A percentile compares a stretch with the other conserved stretches of the same genome.
Evolutionary conservation across 2,797 vertebrate species (phyloP).

Genomic region (Centroberyx gerrardi): DNA sequence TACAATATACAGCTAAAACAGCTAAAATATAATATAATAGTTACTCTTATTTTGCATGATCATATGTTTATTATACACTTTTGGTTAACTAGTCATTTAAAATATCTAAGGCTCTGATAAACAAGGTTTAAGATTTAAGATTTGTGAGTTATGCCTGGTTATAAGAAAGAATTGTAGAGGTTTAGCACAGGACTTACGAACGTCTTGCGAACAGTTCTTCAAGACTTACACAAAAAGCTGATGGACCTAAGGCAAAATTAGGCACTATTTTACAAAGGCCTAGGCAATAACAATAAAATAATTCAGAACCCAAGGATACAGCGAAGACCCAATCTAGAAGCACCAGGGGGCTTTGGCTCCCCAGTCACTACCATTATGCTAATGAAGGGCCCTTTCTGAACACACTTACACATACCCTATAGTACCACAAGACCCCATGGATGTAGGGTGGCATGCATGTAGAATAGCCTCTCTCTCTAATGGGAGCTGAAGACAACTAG

Average conservation of each 20-base stretch:
- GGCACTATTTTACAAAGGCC: constrained; percentile 24
- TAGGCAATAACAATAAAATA: constrained; percentile 54
- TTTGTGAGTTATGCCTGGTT: background rate
- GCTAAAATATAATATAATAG: background rate
- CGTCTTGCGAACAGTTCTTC: constrained; percentile 39
- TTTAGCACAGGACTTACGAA: constrained; percentile 17
- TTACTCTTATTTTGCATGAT: background rate
- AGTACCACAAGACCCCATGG: constrained; percentile 70
- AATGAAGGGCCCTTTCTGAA: constrained; percentile 62
- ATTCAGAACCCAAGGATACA: constrained; percentile 56
- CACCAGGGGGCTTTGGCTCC: constrained; percentile 66
- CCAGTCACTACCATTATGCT: constrained; percentile 83
- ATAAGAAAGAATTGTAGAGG: background rate
- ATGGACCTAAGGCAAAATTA: constrained; percentile 61
- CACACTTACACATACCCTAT: constrained; percentile 71
- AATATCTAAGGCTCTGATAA: background rate
- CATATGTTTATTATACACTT: background rate
- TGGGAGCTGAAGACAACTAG: constrained; percentile 77
- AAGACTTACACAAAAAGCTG: constrained; percentile 34
- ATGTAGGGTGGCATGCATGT: constrained; percentile 74
- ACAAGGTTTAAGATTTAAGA: background rate
- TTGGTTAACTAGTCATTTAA: background rate
- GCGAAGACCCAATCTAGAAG: constrained; percentile 65
- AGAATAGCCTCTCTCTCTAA: constrained; percentile 70
- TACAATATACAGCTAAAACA: background rate